Percentiles rank a stretch among this genome's conserved stretches.
Conservation (phyloP, 1,140 invertebrate species). For the Procambarus clarkii region DNA sequence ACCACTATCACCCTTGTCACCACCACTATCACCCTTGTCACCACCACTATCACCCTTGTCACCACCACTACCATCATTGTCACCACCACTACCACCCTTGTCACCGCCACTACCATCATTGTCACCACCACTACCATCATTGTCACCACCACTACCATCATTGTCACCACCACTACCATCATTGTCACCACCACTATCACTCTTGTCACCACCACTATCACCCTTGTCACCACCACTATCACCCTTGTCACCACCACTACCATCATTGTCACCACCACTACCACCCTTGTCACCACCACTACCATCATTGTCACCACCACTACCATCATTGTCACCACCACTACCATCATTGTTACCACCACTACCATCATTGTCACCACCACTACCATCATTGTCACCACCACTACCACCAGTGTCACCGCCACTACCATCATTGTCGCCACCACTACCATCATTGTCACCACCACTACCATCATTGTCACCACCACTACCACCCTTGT, state of each 20-base stretch:
- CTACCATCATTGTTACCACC: slow-evolving; percentile 4
- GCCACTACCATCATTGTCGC: not conserved
- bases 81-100: not conserved
- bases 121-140: slow-evolving; percentile 2
- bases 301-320: slow-evolving; percentile 3
- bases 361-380: not conserved
- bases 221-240: no score
- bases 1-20: no score
- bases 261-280: not conserved
- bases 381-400: not conserved
- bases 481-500: no score
- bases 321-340: slow-evolving; percentile 1
- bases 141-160: slow-evolving; percentile 9
- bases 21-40: no score
- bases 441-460: no score
- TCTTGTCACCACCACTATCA: no score
- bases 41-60: no score
- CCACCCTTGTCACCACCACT: not conserved
- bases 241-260: not conserved
- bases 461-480: no score
- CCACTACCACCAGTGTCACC: not conserved
- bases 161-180: not conserved
- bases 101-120: not conserved
- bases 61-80: no score
- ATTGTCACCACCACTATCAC: slow-evolving; percentile 12